phyloP scores from a whole-genome alignment of 2,113 vertebrate species.

The Chauna torquata region DNA sequence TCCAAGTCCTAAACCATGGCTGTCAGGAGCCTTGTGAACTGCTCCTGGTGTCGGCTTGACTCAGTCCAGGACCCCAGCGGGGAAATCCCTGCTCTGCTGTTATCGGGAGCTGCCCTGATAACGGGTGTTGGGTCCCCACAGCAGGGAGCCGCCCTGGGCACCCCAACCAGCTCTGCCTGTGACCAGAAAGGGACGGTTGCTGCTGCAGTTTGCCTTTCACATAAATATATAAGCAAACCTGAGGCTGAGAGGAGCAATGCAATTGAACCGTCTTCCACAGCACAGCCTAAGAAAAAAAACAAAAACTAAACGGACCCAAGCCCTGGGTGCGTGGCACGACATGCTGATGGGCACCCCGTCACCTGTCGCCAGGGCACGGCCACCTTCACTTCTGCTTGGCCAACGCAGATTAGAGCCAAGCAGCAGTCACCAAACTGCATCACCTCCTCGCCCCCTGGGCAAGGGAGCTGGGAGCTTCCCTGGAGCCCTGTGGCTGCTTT shows the following conservation, averaged over 20 bases:
- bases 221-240: background rate
- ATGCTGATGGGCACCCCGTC: background rate
- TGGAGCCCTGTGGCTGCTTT: rapidly evolving
- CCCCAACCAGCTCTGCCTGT: background rate
- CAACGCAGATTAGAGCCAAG: background rate
- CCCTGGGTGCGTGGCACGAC: background rate
- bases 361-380: background rate
- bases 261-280: background rate
- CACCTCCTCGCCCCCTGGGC: rapidly evolving
- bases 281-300: background rate
- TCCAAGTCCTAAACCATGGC: background rate
- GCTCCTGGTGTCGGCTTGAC: background rate
- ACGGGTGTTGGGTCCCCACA: background rate
- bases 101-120: background rate
- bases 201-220: background rate
- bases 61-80: background rate
- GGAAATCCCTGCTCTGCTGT: conserved; percentile 22
- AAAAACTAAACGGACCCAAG: background rate
- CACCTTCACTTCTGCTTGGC: background rate
- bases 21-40: background rate
- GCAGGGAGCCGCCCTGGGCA: background rate
- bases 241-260: background rate
- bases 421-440: background rate
- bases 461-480: background rate
- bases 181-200: background rate